Base-by-base conservation (phyloP, 2,888 invertebrate species). In the Standfussiana lucernea region DNA sequence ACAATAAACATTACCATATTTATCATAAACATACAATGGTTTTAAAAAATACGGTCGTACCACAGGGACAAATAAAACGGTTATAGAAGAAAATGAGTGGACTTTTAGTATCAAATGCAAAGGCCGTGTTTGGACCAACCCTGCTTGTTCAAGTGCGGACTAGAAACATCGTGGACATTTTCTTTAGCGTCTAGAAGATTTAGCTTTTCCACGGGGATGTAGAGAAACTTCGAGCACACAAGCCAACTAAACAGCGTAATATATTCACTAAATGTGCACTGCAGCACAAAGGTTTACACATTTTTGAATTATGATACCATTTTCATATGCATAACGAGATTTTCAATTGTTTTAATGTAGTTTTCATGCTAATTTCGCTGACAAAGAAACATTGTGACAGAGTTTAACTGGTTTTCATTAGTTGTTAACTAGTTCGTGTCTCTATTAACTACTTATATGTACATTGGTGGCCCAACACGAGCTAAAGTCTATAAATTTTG, bases 111-210 rank as follows among this genome's bases (percentile, higher is more conserved):
- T 86, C 87, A 70, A 90, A 89, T 83, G 75, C 85, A 70, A 75
- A 72, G 79, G 80, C 88, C 72, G 72, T 80, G 66, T 76, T 81
- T 75, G 80, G 75, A 91, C 64, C 72, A 87, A 84, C 80, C 74
- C 76, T 83, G 89, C 88, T 90, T 86, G 88, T 89, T 91, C 86
- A 82, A 89, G 86, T 86, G 89, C 88, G 90, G 88, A 89, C 87
- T 86, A 84, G 79, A 87, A 88, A 90, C 87, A 89, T 89, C 79
- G 82, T 82, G 83, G 85, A 89, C 88, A 87, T 91, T 92, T 91
- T 88, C 86, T 88, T 89, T 86, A 84, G 85, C 87, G 82, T 86
- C 83, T 81, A 50, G 75, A 85, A 92, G 92, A 92, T 92, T 92
- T 91, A 92, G 87, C 83, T 90, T 80, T 79, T 86, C 87, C 84